phyloP scores from a whole-genome alignment of 2,113 vertebrate species.

The Chamaetylas fuelleborni region DNA sequence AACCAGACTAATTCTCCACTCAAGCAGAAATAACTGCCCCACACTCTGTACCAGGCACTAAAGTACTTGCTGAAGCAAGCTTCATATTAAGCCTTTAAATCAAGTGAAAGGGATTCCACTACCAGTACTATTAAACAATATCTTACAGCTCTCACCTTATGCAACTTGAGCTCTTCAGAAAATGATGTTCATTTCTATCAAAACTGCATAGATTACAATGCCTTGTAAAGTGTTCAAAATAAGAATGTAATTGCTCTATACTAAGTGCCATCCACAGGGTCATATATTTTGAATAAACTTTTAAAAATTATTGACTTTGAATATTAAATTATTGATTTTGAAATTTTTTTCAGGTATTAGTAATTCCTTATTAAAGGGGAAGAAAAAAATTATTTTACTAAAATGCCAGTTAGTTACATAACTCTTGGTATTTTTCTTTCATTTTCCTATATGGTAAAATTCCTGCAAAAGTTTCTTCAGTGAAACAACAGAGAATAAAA shows the following conservation, averaged over 20 bases:
- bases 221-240: background rate
- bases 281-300: background rate
- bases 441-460: background rate
- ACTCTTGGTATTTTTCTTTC: background rate
- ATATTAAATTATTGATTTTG: background rate
- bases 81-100: slow-evolving; percentile 12
- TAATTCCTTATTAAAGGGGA: background rate
- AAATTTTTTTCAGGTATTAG: background rate
- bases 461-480: background rate
- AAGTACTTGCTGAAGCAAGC: background rate
- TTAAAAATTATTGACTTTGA: background rate
- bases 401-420: background rate
- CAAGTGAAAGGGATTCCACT: background rate
- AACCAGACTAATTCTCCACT: background rate
- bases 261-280: background rate
- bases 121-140: background rate
- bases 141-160: background rate
- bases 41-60: background rate
- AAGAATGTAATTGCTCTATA: background rate
- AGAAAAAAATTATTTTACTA: background rate
- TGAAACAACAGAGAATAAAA: background rate
- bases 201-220: background rate
- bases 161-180: background rate
- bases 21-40: background rate
- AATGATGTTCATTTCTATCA: background rate